Conservation (phyloP, 2,113 vertebrate genomes). For the Tapirus terrestris region DNA sequence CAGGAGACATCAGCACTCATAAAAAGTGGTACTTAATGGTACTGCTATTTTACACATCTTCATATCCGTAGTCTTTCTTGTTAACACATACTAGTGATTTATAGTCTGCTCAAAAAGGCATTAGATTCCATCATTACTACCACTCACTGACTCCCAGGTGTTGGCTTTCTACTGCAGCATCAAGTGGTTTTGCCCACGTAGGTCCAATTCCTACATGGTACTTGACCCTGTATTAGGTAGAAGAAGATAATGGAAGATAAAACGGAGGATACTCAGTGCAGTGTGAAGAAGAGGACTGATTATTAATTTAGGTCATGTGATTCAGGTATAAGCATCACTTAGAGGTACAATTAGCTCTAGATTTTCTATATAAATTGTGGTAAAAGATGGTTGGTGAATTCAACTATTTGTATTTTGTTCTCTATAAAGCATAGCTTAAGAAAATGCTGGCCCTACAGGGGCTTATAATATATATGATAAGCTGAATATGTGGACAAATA, state of each 20-base stretch:
- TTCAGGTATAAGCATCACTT: neutral
- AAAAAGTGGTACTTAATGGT: neutral
- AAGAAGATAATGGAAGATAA: neutral
- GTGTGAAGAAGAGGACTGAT: neutral
- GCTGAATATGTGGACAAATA: neutral
- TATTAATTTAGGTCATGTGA: neutral
- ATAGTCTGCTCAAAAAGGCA: neutral
- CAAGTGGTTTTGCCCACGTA: neutral
- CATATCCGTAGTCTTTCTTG: neutral
- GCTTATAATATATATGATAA: neutral
- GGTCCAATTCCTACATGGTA: neutral
- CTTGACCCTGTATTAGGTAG: neutral
- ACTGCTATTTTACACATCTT: neutral
- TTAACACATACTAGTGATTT: neutral
- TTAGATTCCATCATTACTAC: neutral
- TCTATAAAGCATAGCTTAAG: neutral
- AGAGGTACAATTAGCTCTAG: conserved; percentile 7
- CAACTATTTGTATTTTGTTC: neutral
- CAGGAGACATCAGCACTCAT: neutral
- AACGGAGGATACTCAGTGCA: neutral
- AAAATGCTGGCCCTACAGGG: neutral
- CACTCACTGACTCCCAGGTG: neutral
- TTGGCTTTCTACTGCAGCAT: neutral
- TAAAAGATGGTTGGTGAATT: neutral
- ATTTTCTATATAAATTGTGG: neutral